A percentile compares a stretch with the other conserved stretches of the same genome.
These are phyloP conservation scores for Xyrauchen texanus DNA, from an alignment of 2,113 vertebrate species.

Conservation along the genomic window DNA sequence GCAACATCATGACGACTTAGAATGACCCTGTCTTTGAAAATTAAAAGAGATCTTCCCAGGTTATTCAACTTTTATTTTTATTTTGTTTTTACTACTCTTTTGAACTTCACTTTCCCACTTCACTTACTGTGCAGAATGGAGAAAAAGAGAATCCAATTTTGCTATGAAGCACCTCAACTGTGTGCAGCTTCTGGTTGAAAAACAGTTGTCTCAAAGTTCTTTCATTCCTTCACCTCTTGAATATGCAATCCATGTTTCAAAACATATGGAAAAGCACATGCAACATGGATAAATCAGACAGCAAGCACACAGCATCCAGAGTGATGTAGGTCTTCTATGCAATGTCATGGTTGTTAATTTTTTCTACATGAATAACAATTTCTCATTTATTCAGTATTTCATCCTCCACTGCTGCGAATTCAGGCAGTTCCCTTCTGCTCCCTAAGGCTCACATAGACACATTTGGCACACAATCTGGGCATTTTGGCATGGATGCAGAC, in stretches of 20 bases:
- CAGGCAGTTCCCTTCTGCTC: slow-evolving; percentile 60
- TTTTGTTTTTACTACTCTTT: no score
- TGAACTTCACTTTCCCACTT: no score
- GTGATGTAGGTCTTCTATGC: slow-evolving; percentile 21
- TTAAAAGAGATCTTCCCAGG: no score
- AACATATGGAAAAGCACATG: neutral
- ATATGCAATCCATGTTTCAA: neutral
- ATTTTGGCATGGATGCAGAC: slow-evolving; percentile 60
- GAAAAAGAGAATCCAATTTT: no score
- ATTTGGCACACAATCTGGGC: slow-evolving; percentile 67
- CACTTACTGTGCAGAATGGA: no score
- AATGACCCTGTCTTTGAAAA: no score
- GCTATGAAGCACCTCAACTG: no score
- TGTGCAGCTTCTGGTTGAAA: no score
- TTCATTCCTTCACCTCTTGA: neutral
- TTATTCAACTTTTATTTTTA: no score
- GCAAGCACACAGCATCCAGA: neutral
- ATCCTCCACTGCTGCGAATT: slow-evolving; percentile 75
- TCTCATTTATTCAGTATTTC: slow-evolving; percentile 71
- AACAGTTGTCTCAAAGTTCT: neutral
- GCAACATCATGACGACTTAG: no score
- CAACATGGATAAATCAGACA: neutral
- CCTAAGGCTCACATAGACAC: slow-evolving; percentile 66
- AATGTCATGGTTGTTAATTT: slow-evolving; percentile 12
- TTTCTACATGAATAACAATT: slow-evolving; percentile 61